Evolutionary conservation across 2,113 vertebrate species (phyloP).

Genomic region (Gymnorhina tibicen): DNA sequence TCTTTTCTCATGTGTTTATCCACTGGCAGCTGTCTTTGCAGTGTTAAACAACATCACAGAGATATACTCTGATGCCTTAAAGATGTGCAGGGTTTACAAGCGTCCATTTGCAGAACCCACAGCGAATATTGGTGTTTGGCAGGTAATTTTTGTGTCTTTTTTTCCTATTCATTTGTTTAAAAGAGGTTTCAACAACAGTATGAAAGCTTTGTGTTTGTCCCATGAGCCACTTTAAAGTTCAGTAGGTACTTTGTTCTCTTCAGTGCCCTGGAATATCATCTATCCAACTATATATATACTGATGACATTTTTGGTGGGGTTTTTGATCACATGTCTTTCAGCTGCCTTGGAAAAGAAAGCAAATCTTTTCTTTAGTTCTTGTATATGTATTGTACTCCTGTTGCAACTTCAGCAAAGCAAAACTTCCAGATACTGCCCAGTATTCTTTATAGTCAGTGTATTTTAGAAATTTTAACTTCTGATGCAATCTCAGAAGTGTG

Average conservation of each 20-base stretch:
- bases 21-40: slow-evolving; percentile 91
- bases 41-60: slow-evolving; percentile 95
- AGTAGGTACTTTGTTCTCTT: not conserved
- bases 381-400: not conserved
- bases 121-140: slow-evolving; percentile 93
- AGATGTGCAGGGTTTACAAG: slow-evolving; percentile 95
- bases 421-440: not conserved
- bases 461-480: not conserved
- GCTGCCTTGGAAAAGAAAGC: not conserved
- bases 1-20: slow-evolving; percentile 96
- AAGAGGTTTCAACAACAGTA: not conserved
- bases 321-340: not conserved
- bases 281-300: not conserved
- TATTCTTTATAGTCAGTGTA: not conserved
- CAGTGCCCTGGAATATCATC: not conserved
- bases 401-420: not conserved
- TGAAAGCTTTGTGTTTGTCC: not conserved
- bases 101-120: slow-evolving; percentile 91
- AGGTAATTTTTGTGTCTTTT: slow-evolving; percentile 75
- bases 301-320: not conserved
- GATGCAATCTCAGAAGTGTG: not conserved
- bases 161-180: not conserved
- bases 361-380: not conserved
- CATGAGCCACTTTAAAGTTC: not conserved
- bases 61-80: slow-evolving; percentile 93